These are phyloP conservation scores for Sarcophaga rosellei DNA, from an alignment of 2,888 invertebrate genomes.

Conservation along the genomic window DNA sequence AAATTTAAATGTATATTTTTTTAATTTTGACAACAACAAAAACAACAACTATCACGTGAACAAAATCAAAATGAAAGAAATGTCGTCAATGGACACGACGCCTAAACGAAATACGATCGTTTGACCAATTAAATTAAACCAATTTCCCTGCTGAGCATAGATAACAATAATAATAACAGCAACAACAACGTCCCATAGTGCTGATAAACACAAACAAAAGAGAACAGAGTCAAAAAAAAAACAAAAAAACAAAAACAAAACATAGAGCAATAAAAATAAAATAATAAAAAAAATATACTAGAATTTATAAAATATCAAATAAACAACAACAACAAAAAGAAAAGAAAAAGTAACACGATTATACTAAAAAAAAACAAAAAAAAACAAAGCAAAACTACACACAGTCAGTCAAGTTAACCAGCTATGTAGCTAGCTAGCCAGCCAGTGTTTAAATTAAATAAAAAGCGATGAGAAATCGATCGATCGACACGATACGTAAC, in stretches of 20 bases:
- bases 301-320: constrained; percentile 23
- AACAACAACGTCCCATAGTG: constrained; percentile 29
- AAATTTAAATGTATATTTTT: neutral
- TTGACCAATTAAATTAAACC: constrained; percentile 78
- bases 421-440: neutral
- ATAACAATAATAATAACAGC: constrained; percentile 66
- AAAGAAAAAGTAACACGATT: constrained; percentile 20
- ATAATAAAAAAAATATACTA: constrained; percentile 9
- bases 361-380: constrained; percentile 13
- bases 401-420: neutral
- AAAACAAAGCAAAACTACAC: neutral
- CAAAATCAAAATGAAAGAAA: constrained; percentile 22
- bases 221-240: constrained; percentile 13
- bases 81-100: constrained; percentile 56
- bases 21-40: neutral
- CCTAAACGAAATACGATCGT: constrained; percentile 73
- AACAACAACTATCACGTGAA: constrained; percentile 6
- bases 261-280: constrained; percentile 13
- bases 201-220: constrained; percentile 17
- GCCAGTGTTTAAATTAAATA: constrained; percentile 19
- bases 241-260: constrained; percentile 23
- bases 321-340: constrained; percentile 27
- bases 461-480: constrained; percentile 50
- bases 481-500: constrained; percentile 31
- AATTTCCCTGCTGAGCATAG: constrained; percentile 74